These are phyloP conservation scores for Hyperopisus bebe DNA, from an alignment of 2,113 vertebrate genomes.

Conservation along the genomic window DNA sequence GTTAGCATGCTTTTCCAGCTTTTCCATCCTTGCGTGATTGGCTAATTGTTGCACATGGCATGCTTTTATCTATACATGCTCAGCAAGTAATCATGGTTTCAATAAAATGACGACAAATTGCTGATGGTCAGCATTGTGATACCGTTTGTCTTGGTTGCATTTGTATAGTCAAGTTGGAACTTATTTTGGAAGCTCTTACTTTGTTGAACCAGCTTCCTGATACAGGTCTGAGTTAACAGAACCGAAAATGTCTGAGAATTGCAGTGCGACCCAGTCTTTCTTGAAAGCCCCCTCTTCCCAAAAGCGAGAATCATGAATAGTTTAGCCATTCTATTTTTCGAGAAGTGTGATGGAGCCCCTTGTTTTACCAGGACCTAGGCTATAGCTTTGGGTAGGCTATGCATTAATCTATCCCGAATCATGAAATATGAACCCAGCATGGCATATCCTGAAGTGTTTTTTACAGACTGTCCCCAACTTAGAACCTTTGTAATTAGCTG, in stretches of 20 bases:
- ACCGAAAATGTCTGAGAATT: not conserved
- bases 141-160: not conserved
- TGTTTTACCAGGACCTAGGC: not conserved
- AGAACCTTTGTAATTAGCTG: not conserved
- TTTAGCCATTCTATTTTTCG: not conserved
- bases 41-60: not conserved
- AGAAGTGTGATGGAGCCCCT: not conserved
- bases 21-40: not conserved
- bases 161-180: not conserved
- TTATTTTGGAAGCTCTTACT: not conserved
- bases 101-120: not conserved
- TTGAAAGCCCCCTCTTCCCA: not conserved
- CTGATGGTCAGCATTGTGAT: not conserved
- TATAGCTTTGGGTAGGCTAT: not conserved
- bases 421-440: not conserved
- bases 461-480: not conserved
- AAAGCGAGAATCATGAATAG: not conserved
- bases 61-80: not conserved
- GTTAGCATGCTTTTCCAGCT: not conserved
- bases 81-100: not conserved
- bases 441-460: not conserved
- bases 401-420: not conserved
- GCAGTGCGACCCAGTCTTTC: not conserved
- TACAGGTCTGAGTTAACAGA: not conserved
- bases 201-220: not conserved